Percentiles rank a stretch among this genome's conserved stretches.
These are phyloP conservation scores for Triplophysa dalaica DNA, from an alignment of 2,113 vertebrate genomes.

Conservation along the genomic window DNA sequence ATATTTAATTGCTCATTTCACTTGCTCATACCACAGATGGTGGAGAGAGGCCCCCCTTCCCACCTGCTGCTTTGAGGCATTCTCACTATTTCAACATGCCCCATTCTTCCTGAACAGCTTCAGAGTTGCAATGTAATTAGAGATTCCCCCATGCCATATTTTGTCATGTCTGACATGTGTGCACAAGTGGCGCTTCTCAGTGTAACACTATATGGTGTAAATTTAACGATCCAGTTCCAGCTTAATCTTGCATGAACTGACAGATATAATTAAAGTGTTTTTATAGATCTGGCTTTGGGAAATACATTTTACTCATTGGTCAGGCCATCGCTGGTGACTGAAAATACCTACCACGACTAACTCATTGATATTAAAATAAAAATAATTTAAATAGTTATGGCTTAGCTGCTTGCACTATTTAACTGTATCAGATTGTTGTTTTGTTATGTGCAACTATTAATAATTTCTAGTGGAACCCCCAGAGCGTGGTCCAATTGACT, in stretches of 20 bases:
- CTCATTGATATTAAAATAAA: not conserved
- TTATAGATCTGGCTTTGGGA: not conserved
- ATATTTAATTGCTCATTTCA: constrained; percentile 7
- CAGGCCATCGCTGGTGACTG: too few species aligned
- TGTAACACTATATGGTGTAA: not conserved
- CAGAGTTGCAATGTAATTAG: constrained; percentile 24
- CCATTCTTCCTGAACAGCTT: constrained; percentile 12
- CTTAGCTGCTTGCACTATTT: not conserved
- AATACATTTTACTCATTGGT: not conserved
- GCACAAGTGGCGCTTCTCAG: not conserved
- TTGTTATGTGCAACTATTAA: not conserved
- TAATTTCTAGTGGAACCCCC: not conserved
- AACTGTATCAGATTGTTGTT: not conserved
- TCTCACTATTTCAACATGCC: constrained; percentile 39
- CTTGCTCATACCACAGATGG: constrained; percentile 10
- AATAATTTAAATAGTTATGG: not conserved
- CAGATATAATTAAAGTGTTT: not conserved
- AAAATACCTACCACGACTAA: not conserved
- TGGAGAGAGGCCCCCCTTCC: not conserved
- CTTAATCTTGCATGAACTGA: not conserved
- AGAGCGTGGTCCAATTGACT: not conserved
- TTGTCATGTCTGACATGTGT: constrained; percentile 25
- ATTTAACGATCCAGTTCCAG: constrained; percentile 12
- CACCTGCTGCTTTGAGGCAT: not conserved
- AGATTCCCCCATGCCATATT: constrained; percentile 24